Evolutionary conservation across 2,888 invertebrate genomes (phyloP).

Genomic region (Oscheius sp.): DNA sequence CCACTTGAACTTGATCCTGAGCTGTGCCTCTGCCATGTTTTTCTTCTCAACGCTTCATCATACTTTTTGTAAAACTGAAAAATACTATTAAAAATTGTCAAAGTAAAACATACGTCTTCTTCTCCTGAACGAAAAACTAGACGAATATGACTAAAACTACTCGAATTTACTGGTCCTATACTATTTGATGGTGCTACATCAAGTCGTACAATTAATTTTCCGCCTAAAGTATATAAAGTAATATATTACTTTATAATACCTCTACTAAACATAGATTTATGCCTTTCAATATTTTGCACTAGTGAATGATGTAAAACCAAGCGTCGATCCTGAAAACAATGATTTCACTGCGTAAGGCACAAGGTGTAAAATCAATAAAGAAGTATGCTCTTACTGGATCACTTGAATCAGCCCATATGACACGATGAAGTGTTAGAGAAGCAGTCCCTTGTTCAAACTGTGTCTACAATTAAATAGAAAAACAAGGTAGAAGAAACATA

Average conservation of each 20-base stretch:
- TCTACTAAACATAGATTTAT: slow-evolving; percentile 67
- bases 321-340: slow-evolving; percentile 56
- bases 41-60: slow-evolving; percentile 61
- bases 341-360: too few relatives aligned
- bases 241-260: slow-evolving; percentile 36
- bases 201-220: slow-evolving; percentile 25
- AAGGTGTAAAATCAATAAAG: slow-evolving; percentile 1
- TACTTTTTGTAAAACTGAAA: slow-evolving; percentile 68
- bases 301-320: slow-evolving; percentile 68
- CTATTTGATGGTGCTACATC: slow-evolving; percentile 43
- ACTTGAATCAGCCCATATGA: slow-evolving; percentile 70
- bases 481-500: slow-evolving; percentile 15
- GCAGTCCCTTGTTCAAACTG: slow-evolving; percentile 68
- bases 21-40: slow-evolving; percentile 67
- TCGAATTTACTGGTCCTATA: slow-evolving; percentile 62
- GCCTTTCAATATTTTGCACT: slow-evolving; percentile 64
- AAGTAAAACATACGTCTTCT: slow-evolving; percentile 58
- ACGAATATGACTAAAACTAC: slow-evolving; percentile 50
- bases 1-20: slow-evolving; percentile 68
- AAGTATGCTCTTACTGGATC: slow-evolving; percentile 57
- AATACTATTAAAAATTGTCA: neutral
- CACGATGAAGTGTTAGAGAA: slow-evolving; percentile 66
- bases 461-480: slow-evolving; percentile 46
- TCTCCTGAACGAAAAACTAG: slow-evolving; percentile 66
- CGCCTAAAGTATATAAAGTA: slow-evolving; percentile 2